A percentile compares a stretch with the other conserved stretches of the same genome.
These are phyloP conservation scores for Phrynocephalus versicolor DNA, from an alignment of 2,113 vertebrate genomes.

Conservation along the genomic window DNA sequence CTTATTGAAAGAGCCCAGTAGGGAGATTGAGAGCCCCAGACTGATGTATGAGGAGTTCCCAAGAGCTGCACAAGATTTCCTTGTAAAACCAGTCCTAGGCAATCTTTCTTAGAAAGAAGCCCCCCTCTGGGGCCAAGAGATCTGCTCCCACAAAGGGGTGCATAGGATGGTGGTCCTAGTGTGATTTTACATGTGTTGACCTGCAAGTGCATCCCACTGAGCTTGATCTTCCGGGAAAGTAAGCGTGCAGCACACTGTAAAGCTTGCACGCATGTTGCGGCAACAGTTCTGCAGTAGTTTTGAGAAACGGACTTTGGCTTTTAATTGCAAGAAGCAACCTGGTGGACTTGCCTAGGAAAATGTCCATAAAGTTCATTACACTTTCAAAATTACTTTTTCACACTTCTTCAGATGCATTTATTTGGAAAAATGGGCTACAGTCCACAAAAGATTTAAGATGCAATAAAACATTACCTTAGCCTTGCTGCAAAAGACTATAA, in stretches of 20 bases:
- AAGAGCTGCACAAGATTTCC: not conserved
- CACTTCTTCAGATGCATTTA: too few species aligned
- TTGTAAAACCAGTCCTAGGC: not conserved
- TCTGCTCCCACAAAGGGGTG: not conserved
- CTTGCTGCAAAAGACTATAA: too few species aligned
- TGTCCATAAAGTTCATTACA: not conserved
- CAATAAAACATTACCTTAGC: too few species aligned
- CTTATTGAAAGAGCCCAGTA: not conserved
- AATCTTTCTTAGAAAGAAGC: not conserved
- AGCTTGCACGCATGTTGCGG: not conserved
- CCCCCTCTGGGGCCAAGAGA: not conserved
- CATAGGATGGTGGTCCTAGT: not conserved
- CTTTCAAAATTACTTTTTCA: too few species aligned
- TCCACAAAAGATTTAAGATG: too few species aligned
- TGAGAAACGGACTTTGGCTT: not conserved
- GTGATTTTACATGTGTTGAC: not conserved
- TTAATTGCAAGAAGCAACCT: not conserved
- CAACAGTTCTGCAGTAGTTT: not conserved
- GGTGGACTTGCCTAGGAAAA: not conserved
- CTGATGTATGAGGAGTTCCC: not conserved
- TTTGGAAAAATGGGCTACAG: too few species aligned
- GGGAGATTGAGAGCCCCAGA: not conserved
- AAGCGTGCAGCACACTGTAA: not conserved
- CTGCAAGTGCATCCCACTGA: not conserved
- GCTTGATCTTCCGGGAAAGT: not conserved